phyloP scores from a whole-genome alignment of 2,888 invertebrate species.

The Sarcophaga rosellei region DNA sequence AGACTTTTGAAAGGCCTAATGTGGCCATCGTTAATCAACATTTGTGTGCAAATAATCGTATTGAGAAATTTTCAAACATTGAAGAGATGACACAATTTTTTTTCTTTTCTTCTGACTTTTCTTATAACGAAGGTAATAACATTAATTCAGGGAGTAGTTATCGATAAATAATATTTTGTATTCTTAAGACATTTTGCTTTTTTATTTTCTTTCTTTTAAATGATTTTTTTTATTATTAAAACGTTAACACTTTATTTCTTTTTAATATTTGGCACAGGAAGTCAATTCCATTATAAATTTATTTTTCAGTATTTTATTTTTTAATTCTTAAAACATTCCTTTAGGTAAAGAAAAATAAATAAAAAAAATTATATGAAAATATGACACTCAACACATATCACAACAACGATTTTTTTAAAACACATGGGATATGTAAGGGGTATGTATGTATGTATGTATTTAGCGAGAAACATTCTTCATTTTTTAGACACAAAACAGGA shows the following conservation, averaged over 20 bases:
- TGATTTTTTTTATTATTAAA: neutral
- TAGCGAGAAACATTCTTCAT: neutral
- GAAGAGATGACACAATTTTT: conserved; percentile 5
- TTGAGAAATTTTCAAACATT: conserved; percentile 59
- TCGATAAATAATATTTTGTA: neutral
- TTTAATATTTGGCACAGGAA: neutral
- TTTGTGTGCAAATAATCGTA: conserved; percentile 74
- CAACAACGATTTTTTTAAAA: conserved; percentile 12
- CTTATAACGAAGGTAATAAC: neutral
- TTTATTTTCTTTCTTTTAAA: neutral
- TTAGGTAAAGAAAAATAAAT: no score
- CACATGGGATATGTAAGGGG: neutral
- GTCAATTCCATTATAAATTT: conserved; percentile 9
- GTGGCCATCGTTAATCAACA: conserved; percentile 89
- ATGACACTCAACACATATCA: neutral
- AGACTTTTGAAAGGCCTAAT: conserved; percentile 97
- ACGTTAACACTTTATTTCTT: neutral
- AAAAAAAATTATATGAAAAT: no score
- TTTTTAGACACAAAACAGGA: conserved; percentile 16
- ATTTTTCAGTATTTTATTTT: neutral
- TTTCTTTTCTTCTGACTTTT: neutral
- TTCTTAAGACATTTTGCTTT: conserved; percentile 18
- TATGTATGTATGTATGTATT: no score
- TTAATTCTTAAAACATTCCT: no score
- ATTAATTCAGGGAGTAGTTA: neutral